Evolutionary conservation across 2,888 invertebrate species (phyloP).

Genomic region (Drosophila niveifrons): DNA sequence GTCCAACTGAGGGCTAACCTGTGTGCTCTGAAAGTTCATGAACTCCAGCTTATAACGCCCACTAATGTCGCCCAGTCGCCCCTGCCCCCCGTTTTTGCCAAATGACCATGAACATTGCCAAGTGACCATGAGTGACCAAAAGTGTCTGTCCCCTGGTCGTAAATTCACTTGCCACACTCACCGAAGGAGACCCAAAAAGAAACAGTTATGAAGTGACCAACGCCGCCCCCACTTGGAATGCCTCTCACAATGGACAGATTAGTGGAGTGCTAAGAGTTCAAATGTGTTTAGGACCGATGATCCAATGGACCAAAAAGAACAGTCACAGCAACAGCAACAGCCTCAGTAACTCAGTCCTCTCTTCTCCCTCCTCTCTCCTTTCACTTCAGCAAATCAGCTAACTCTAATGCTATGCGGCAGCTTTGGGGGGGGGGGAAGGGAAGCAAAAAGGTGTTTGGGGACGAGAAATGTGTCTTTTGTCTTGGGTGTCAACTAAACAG

Average conservation of each 20-base stretch:
- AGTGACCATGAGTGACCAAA: constrained; percentile 72
- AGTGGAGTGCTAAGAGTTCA: constrained; percentile 79
- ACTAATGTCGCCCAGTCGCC: constrained; percentile 5
- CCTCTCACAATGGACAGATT: constrained; percentile 78
- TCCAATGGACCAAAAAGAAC: constrained; percentile 11
- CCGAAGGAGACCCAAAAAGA: constrained; percentile 10
- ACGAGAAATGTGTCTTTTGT: not conserved
- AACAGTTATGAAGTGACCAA: constrained; percentile 67
- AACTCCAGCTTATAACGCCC: constrained; percentile 45
- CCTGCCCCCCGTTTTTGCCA: constrained; percentile 40
- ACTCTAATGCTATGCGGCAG: constrained; percentile 44
- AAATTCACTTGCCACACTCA: constrained; percentile 63
- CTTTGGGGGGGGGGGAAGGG: not conserved
- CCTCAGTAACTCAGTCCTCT: not conserved
- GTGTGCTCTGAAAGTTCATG: constrained; percentile 65
- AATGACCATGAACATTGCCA: constrained; percentile 71
- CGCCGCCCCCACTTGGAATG: constrained; percentile 55
- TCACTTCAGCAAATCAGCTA: constrained; percentile 10
- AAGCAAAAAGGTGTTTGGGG: constrained; percentile 27
- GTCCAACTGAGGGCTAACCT: constrained; percentile 56
- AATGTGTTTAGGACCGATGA: constrained; percentile 59
- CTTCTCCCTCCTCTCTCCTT: no score
- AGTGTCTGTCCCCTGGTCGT: constrained; percentile 74
- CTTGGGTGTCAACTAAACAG: constrained; percentile 21
- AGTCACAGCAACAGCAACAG: not conserved